phyloP scores from a whole-genome alignment of 2,888 invertebrate genomes.

The Papilio elwesi region DNA sequence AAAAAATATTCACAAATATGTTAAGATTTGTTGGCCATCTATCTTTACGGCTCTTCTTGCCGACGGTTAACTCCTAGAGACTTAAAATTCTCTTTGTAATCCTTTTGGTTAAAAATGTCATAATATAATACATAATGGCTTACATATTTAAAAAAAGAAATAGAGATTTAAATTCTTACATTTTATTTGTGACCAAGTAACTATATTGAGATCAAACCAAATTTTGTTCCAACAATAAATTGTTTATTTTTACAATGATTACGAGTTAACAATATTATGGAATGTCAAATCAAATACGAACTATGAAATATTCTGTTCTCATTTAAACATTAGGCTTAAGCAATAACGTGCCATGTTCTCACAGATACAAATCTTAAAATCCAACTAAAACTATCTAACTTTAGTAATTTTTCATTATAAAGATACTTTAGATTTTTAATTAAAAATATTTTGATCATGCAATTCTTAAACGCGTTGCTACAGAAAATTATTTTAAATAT shows the following conservation, averaged over 20 bases:
- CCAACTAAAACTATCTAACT: not conserved
- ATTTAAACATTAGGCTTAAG: slow-evolving; percentile 5
- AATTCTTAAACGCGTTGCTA: not conserved
- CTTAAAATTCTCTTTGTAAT: not conserved
- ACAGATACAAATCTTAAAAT: slow-evolving; percentile 7
- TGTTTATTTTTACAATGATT: slow-evolving; percentile 3
- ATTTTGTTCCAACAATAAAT: slow-evolving; percentile 13
- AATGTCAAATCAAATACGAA: not conserved
- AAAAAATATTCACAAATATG: no score
- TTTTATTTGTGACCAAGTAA: slow-evolving; percentile 8
- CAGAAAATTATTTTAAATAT: not conserved
- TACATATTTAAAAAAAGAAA: not conserved
- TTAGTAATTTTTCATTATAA: not conserved
- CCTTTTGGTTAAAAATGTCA: not conserved
- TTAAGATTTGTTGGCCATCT: no score
- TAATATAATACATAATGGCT: not conserved
- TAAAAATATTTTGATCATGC: not conserved
- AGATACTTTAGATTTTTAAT: slow-evolving; percentile 13
- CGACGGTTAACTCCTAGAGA: no score
- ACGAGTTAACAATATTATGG: not conserved
- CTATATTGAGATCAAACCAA: slow-evolving; percentile 32
- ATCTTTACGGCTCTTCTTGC: no score
- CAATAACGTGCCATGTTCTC: slow-evolving; percentile 19
- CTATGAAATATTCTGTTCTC: not conserved
- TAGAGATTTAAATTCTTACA: not conserved